These are phyloP conservation scores for Nycticryphes semicollaris DNA, from an alignment of 2,113 vertebrate species.

Conservation along the genomic window DNA sequence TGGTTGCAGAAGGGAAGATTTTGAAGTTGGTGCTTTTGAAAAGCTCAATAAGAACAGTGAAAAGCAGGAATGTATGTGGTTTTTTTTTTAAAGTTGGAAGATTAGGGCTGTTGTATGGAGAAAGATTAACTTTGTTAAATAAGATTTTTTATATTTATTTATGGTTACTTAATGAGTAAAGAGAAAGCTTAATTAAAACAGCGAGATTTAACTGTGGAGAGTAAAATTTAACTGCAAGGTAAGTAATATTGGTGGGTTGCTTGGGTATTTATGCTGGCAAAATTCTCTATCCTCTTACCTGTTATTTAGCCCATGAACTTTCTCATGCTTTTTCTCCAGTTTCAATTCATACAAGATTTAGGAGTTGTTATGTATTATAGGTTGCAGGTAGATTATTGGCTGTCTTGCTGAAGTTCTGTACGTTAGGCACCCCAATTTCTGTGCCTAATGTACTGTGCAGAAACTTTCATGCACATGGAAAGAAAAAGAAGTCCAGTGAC, in stretches of 20 bases:
- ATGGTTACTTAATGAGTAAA: neutral
- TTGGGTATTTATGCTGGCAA: neutral
- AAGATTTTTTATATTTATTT: neutral
- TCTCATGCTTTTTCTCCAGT: neutral
- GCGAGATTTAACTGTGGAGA: neutral
- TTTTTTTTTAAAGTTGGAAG: neutral
- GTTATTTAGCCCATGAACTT: neutral
- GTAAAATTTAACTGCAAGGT: neutral
- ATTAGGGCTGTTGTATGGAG: neutral
- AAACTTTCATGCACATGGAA: neutral
- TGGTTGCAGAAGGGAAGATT: neutral
- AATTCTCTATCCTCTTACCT: neutral
- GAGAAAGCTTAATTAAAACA: neutral
- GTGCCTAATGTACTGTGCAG: neutral
- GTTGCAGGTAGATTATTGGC: neutral
- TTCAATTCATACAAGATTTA: neutral
- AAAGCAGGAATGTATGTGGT: neutral
- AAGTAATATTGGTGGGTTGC: neutral
- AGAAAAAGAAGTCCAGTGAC: neutral
- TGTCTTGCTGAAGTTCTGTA: neutral
- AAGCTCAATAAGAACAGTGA: neutral
- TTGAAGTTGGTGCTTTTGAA: neutral
- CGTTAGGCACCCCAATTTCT: neutral
- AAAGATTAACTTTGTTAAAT: neutral
- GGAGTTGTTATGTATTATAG: neutral